A percentile compares a stretch with the other conserved stretches of the same genome.
Evolutionary conservation across 1,140 invertebrate species (phyloP).

Genomic region (Marisa cornuarietis): DNA sequence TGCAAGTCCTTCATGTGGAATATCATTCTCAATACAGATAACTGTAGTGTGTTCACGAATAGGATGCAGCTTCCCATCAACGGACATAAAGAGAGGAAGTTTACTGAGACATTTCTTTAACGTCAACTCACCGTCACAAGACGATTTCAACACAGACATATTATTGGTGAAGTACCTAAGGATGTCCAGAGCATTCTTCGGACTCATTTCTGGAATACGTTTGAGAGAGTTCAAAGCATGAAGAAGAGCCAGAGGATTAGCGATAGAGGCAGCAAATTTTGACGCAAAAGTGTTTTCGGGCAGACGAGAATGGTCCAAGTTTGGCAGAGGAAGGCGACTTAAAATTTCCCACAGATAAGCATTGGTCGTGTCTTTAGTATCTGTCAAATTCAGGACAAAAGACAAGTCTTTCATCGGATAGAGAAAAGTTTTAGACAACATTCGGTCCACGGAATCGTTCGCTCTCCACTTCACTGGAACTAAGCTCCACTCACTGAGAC

Average conservation of each 20-base stretch:
- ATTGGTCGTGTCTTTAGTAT: neutral
- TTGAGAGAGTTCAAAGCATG: constrained; percentile 1
- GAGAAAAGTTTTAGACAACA: constrained; percentile 22
- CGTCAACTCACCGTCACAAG: neutral
- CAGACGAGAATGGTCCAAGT: neutral
- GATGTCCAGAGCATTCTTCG: neutral
- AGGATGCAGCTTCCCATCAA: neutral
- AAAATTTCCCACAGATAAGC: neutral
- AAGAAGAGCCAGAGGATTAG: neutral
- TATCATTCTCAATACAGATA: neutral
- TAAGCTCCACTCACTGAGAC: constrained; percentile 11
- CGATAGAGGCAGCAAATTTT: constrained; percentile 1
- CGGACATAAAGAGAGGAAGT: constrained; percentile 3
- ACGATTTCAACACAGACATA: neutral
- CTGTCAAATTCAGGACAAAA: neutral
- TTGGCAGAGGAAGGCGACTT: neutral
- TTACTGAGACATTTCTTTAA: neutral
- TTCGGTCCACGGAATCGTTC: neutral
- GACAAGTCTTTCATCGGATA: constrained; percentile 9
- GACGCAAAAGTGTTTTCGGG: neutral
- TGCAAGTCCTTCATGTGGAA: neutral
- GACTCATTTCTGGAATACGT: neutral
- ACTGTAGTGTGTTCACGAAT: neutral
- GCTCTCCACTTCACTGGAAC: neutral
- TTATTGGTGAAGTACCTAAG: constrained; percentile 14